Evolutionary conservation across 2,113 vertebrate genomes (phyloP), one percentile per base, ranked within the genome.

Genomic region (Corythoichthys intestinalis): DNA sequence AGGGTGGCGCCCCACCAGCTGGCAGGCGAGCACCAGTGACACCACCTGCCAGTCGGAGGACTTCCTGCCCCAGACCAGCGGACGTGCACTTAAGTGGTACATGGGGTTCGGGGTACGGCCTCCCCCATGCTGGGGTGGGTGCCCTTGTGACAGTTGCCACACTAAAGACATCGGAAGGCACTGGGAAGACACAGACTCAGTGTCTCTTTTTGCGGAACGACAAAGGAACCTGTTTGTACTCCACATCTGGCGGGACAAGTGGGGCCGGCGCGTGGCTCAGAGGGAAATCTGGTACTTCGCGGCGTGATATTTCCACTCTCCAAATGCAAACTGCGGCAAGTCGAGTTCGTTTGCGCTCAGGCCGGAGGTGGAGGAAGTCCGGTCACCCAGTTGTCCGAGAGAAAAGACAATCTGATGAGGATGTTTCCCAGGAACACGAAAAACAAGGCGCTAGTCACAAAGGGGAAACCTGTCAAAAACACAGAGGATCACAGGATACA

Each of bases 131-230:
- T 0, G 88, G 86, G 20, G 86, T 87, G 0, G 89, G 92, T 12
- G 90, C 91, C 39, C 67, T 92, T 65, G 91, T 92, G 0, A 93
- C 92, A 0, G 91, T 93, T 3, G 92, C 92, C 2, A 91, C 91
- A 9, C 66, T 93, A 54, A 91, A 92, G 82, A 90, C 90, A 13
- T 90, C 90, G 0, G 91, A 91, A 72, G 89, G 89, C 37, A 79
- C 86, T 6, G 86, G 92, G 14, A 92, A 92, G 77, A 91, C 91
- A 0, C 91, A 92, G 76, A 92, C 91, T 8, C 89, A 86, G 17
- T 91, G 91, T 68, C 86, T 92, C 13, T 88, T 92, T 64, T 86
- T 93, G 20, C 86, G 83, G 48, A 90, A 90, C 0, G 87, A 92
- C 72, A 90, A 88, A 61, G 87, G 87, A 2, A 91, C 82, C 68